A percentile compares a stretch with the other conserved stretches of the same genome.
Conservation (phyloP, 1,140 invertebrate genomes). For the Drosophila azteca region DNA sequence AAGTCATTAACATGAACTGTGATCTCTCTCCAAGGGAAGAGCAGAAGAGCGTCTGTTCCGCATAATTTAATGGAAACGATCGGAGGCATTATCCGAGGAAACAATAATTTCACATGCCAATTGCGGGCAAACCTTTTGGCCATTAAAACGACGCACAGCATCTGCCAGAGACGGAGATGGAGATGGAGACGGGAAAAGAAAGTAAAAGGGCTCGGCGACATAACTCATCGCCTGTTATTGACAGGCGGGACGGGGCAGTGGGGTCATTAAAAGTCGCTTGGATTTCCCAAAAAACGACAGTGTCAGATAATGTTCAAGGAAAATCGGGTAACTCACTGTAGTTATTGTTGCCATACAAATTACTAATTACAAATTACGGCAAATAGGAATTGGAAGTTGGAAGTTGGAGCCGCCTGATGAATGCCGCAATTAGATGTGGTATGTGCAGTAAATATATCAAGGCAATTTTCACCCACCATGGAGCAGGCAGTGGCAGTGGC, state of each 20-base stretch:
- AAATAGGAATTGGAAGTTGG: slow-evolving; percentile 6
- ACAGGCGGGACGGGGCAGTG: slow-evolving; percentile 26
- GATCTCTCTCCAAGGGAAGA: slow-evolving; percentile 6
- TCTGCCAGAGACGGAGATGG: not conserved
- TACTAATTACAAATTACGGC: slow-evolving; percentile 27
- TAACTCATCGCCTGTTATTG: slow-evolving; percentile 70
- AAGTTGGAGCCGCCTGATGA: slow-evolving; percentile 29
- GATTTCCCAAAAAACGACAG: slow-evolving; percentile 49
- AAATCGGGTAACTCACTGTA: slow-evolving; percentile 55
- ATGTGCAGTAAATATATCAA: slow-evolving; percentile 75
- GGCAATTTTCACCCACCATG: slow-evolving; percentile 70
- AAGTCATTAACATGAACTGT: slow-evolving; percentile 59
- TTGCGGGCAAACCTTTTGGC: not conserved
- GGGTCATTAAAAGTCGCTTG: slow-evolving; percentile 60
- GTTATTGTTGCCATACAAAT: slow-evolving; percentile 39
- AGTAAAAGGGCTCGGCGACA: slow-evolving; percentile 73
- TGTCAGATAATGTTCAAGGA: slow-evolving; percentile 20
- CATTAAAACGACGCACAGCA: slow-evolving; percentile 33
- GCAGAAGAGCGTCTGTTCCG: slow-evolving; percentile 25
- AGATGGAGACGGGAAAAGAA: slow-evolving; percentile 64
- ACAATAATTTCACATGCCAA: slow-evolving; percentile 54
- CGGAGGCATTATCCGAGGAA: slow-evolving; percentile 35
- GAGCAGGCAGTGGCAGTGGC: not conserved
- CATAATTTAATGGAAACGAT: slow-evolving; percentile 36
- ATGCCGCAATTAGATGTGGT: slow-evolving; percentile 60